Percentiles rank a stretch among this genome's conserved stretches.
phyloP scores from a whole-genome alignment of 2,113 vertebrate genomes.

The Esox niger region DNA sequence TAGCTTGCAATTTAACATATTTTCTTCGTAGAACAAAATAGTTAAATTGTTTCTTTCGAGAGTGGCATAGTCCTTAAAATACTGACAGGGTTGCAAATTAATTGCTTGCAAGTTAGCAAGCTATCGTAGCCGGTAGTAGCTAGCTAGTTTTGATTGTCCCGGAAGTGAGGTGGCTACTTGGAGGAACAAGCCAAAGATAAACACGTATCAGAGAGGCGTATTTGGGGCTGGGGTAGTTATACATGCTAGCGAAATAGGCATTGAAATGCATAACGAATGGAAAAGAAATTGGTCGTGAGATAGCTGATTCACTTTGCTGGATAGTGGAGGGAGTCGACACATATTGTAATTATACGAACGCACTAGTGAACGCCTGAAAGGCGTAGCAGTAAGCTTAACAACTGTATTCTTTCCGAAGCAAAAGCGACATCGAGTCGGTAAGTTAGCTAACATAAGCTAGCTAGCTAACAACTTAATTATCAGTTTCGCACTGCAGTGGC shows the following conservation, averaged over 20 bases:
- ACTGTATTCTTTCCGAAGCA: slow-evolving; percentile 21
- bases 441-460: background rate
- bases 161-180: slow-evolving; percentile 76
- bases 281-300: slow-evolving; percentile 23
- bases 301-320: no score
- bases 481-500: slow-evolving; percentile 2
- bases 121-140: no score
- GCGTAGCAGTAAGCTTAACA: background rate
- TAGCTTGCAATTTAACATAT: no score
- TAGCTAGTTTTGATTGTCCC: slow-evolving; percentile 36
- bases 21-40: background rate
- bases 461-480: no score
- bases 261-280: slow-evolving; percentile 32
- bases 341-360: background rate
- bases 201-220: slow-evolving; percentile 68
- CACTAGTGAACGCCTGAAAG: background rate
- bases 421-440: slow-evolving; percentile 23
- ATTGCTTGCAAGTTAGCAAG: background rate
- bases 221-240: slow-evolving; percentile 33
- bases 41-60: background rate
- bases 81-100: no score
- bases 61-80: background rate
- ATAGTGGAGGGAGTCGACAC: background rate
- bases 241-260: background rate
- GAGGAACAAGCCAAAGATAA: slow-evolving; percentile 75